A percentile compares a stretch with the other conserved stretches of the same genome.
These are phyloP conservation scores for Sylvilagus bachmani DNA, from an alignment of 2,113 vertebrate genomes.

Conservation along the genomic window DNA sequence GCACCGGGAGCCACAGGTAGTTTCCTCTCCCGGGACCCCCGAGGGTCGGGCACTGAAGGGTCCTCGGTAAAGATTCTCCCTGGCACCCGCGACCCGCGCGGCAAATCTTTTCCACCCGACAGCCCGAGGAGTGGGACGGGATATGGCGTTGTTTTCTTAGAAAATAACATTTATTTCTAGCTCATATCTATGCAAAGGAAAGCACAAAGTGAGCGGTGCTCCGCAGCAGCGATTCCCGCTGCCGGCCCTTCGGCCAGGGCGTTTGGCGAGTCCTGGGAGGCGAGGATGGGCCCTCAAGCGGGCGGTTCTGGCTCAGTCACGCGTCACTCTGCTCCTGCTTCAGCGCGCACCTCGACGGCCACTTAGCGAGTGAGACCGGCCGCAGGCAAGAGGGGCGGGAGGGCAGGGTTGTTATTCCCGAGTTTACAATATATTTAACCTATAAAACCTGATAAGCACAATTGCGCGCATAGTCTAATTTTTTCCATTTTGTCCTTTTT, in stretches of 20 bases:
- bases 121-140: conserved; percentile 29
- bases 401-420: conserved; percentile 76
- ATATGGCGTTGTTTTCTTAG: conserved; percentile 81
- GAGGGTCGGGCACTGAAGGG: neutral
- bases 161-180: conserved; percentile 99
- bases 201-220: conserved; percentile 92
- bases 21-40: neutral
- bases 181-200: conserved; percentile 90
- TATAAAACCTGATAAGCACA: conserved; percentile 89
- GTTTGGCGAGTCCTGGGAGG: conserved; percentile 35
- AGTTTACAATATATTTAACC: conserved; percentile 88
- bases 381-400: conserved; percentile 47
- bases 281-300: neutral
- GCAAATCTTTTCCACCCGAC: neutral
- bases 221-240: conserved; percentile 81
- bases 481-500: conserved; percentile 69
- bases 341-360: conserved; percentile 14
- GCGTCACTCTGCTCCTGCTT: conserved; percentile 8
- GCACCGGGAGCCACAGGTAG: neutral
- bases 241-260: neutral
- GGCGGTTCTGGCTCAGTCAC: conserved; percentile 56
- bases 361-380: neutral
- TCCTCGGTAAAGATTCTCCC: neutral
- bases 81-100: neutral
- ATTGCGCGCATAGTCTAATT: conserved; percentile 77